These are phyloP conservation scores for Hydropsyche betteni DNA, from an alignment of 2,888 invertebrate genomes.

Conservation along the genomic window DNA sequence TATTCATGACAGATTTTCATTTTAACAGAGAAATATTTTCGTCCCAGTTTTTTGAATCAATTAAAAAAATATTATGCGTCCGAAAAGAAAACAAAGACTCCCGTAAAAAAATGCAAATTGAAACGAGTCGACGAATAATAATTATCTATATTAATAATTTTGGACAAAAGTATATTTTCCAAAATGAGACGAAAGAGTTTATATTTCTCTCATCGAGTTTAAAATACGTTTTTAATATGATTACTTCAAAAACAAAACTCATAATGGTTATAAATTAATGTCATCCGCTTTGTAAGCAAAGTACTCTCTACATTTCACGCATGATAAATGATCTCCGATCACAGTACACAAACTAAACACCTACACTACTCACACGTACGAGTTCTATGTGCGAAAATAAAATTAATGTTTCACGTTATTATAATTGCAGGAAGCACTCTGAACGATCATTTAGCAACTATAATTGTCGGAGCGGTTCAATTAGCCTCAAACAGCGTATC, in stretches of 20 bases:
- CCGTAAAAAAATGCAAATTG: constrained; percentile 30
- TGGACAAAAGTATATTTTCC: not conserved
- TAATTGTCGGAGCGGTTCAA: constrained; percentile 68
- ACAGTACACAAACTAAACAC: too few species aligned
- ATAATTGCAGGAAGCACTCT: constrained; percentile 60
- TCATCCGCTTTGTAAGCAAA: too few species aligned
- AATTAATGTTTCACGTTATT: constrained; percentile 7
- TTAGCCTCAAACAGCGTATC: constrained; percentile 65
- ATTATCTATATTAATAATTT: constrained; percentile 32
- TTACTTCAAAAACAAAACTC: too few species aligned
- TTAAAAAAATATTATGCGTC: constrained; percentile 37
- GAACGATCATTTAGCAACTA: constrained; percentile 66
- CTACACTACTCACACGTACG: too few species aligned
- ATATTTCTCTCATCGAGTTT: not conserved
- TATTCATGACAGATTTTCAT: constrained; percentile 28
- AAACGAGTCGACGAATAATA: constrained; percentile 29
- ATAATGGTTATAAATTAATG: too few species aligned
- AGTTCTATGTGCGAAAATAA: not conserved
- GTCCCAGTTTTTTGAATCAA: constrained; percentile 17
- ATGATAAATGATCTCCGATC: constrained; percentile 1
- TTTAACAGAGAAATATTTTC: constrained; percentile 26
- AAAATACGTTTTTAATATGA: too few species aligned
- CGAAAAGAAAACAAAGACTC: constrained; percentile 24
- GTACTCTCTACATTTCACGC: too few species aligned
- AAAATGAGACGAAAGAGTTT: constrained; percentile 3